Conservation (phyloP, 2,113 vertebrate species). For the Crotophaga sulcirostris region DNA sequence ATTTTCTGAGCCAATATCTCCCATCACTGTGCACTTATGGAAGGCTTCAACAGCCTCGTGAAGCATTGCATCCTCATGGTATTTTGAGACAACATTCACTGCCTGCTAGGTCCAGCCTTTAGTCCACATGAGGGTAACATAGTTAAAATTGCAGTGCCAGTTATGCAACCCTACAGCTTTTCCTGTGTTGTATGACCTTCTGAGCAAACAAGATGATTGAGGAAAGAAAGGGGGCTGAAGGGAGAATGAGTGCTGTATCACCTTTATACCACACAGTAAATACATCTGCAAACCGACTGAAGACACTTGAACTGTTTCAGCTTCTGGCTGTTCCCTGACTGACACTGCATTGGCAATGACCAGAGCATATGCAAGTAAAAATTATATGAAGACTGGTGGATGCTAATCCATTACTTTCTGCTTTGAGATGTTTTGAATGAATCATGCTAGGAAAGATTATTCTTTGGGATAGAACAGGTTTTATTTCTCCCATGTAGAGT, state of each 20-base stretch:
- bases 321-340: background rate
- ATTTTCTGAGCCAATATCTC: background rate
- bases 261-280: background rate
- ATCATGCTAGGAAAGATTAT: background rate
- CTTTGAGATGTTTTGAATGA: background rate
- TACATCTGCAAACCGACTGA: background rate
- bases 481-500: background rate
- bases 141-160: background rate
- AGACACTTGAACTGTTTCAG: background rate
- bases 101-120: background rate
- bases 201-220: background rate
- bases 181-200: accelerated
- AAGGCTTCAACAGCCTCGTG: background rate
- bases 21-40: background rate
- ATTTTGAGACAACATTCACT: background rate
- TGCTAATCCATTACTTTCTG: background rate
- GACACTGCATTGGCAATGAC: background rate
- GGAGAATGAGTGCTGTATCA: accelerated
- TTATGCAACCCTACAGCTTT: background rate
- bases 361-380: background rate
- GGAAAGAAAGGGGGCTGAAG: background rate
- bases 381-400: background rate
- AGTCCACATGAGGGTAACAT: background rate
- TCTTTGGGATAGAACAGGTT: background rate
- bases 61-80: background rate